Base-by-base conservation (phyloP, 2,797 vertebrate species). In the Euphonia xanthogaster region DNA sequence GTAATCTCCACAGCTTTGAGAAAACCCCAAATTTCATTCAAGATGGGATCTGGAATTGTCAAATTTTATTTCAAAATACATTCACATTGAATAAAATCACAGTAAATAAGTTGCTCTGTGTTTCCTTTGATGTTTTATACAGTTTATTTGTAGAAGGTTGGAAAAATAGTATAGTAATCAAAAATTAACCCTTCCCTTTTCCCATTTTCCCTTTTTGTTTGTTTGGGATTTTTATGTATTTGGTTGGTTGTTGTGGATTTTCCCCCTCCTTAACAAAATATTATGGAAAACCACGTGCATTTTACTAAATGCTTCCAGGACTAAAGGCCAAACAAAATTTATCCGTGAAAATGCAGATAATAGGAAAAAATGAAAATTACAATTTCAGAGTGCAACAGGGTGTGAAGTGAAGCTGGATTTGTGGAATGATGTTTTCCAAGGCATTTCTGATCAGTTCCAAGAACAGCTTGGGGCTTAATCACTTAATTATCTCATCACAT, bases 381-480 rank as follows among this genome's bases (percentile, higher is more conserved):
- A 2, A 51, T 72, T 91, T 75, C n/a, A 30, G 28, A 47, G 39
- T 39, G 45, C 2, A 14, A 39, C 14, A 35, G 33, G 10, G 18
- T 71, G 21, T 67, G 86, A 77, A 63, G 35, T 55, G 1, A 80
- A 91, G 30, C 14, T 68, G 27, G 44, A 53, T 33, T 35, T 57
- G 44, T 42, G 27, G 48, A 54, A 33, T 47, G 18, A 44, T 48
- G 17, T 57, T 87, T 75, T 75, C 50, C 54, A 63, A 71, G 77
- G 21, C 6, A 25, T 88, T 92, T 94, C 61, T 53, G 24, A 57
- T 57, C 50, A 42, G 30, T 86, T 88, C 47, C 48, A 86, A 60
- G 45, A 80, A 61, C 21, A 48, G 28, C 39, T 65, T 53, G 27
- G 31, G 55, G n/a, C 44, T 42, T 79, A 82, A 79, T 22, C 30